phyloP scores from a whole-genome alignment of 2,797 vertebrate genomes.

The Pangasius krempfi region DNA sequence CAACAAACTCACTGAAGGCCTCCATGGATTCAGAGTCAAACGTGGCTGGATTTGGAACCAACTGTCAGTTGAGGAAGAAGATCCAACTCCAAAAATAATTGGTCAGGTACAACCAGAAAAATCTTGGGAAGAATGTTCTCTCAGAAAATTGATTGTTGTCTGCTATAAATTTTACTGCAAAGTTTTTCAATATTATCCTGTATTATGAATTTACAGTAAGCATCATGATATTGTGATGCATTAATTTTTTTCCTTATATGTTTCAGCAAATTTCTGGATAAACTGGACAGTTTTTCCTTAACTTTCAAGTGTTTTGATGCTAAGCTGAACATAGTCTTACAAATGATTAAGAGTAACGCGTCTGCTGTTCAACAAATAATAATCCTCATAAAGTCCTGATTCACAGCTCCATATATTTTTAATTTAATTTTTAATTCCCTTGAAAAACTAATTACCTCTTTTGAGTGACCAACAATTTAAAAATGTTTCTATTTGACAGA shows the following conservation, averaged over 20 bases:
- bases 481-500: too few species aligned
- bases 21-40: slow-evolving; percentile 68
- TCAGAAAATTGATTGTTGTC: neutral
- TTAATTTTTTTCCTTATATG: neutral
- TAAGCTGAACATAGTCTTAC: too few species aligned
- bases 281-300: neutral
- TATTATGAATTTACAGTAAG: neutral
- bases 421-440: too few species aligned
- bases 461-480: too few species aligned
- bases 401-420: too few species aligned
- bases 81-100: slow-evolving; percentile 74
- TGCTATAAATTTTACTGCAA: neutral
- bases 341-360: too few species aligned
- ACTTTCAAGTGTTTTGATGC: neutral
- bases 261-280: neutral
- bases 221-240: neutral
- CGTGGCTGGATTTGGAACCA: slow-evolving; percentile 87
- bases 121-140: neutral
- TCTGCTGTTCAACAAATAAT: too few species aligned
- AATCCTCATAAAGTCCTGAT: too few species aligned
- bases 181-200: neutral
- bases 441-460: too few species aligned
- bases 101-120: slow-evolving; percentile 81
- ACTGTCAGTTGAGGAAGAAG: slow-evolving; percentile 86
- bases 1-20: slow-evolving; percentile 59